Base-by-base conservation (phyloP, 2,113 vertebrate species). In the Rhynchopsitta pachyrhyncha region DNA sequence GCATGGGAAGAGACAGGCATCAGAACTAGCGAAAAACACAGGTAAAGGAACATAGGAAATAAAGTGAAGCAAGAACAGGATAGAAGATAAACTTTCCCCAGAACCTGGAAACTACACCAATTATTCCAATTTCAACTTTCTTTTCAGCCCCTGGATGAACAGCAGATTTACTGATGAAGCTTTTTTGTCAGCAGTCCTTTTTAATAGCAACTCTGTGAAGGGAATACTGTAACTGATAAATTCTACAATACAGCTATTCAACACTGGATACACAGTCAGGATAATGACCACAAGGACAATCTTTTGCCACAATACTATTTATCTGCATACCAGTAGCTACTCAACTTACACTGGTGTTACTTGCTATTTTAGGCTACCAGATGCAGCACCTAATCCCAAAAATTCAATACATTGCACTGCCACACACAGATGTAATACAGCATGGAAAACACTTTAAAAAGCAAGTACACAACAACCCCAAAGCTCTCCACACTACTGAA, bases 301-400 rank as follows among this genome's bases (percentile, higher is more conserved):
- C 80, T 96, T 95, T 82, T 93, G 66, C 77, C 69, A 95, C 78
- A 73, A 95, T 87, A 84, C 88, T 92, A 39, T 91, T 92, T 82
- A 62, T 82, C 91, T 92, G 62, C 86, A 76, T 92, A 76, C 70
- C 86, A 91, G 69, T 12, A 95, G 78, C 86, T 89, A 82, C 96
- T 95, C 93, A 95, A 79, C 81, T 96, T 95, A 95, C 91, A n/a
- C 31, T 53, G 76, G 47, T 35, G 47, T 86, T 79, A 62, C 66
- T 67, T 93, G 73, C 94, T 97, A 91, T 95, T 97, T 96, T 93
- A 89, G 81, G 89, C 62, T 84, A 75, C 81, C 52, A 92, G 89
- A 96, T 93, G 93, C 81, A 87, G 81, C 93, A 92, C 81, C 91
- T 92, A 97, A 96, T 91, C 67, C 93, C 64, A 78, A 95, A 96